phyloP scores from a whole-genome alignment of 2,113 vertebrate genomes.

The Eira barbara region DNA sequence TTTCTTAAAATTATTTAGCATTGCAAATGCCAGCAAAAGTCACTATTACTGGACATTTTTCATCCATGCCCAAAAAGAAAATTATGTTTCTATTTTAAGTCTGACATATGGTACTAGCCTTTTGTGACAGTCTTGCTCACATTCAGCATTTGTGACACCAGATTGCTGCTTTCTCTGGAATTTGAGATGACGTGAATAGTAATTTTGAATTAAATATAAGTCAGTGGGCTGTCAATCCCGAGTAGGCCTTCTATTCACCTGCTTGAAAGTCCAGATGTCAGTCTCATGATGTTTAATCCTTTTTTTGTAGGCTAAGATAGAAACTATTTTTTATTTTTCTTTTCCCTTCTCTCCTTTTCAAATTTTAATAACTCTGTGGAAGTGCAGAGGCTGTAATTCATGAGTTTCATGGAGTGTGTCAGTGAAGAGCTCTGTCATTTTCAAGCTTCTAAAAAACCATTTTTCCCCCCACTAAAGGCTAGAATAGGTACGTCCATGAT shows the following conservation, averaged over 20 bases:
- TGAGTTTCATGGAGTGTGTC: background rate
- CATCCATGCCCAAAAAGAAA: background rate
- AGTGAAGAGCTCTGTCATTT: background rate
- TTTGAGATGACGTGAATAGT: background rate
- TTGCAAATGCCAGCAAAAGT: background rate
- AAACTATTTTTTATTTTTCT: background rate
- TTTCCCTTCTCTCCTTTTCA: background rate
- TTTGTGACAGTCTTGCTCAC: background rate
- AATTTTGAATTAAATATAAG: constrained; percentile 43
- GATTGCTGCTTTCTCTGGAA: background rate
- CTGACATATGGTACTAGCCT: background rate
- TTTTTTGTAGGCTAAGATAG: background rate
- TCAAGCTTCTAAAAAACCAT: background rate
- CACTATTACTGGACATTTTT: background rate
- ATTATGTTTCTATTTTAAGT: constrained; percentile 9
- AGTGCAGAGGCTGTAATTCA: background rate
- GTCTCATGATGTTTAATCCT: background rate
- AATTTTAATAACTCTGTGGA: constrained; percentile 12
- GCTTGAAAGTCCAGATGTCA: background rate
- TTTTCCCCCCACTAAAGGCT: background rate
- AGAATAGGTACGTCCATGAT: background rate
- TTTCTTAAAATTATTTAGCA: background rate
- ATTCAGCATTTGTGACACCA: background rate
- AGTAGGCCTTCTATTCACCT: background rate
- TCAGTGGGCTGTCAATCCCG: background rate